A percentile compares a stretch with the other conserved stretches of the same genome.
phyloP scores from a whole-genome alignment of 2,888 invertebrate species.

The Drymonia ruficornis region DNA sequence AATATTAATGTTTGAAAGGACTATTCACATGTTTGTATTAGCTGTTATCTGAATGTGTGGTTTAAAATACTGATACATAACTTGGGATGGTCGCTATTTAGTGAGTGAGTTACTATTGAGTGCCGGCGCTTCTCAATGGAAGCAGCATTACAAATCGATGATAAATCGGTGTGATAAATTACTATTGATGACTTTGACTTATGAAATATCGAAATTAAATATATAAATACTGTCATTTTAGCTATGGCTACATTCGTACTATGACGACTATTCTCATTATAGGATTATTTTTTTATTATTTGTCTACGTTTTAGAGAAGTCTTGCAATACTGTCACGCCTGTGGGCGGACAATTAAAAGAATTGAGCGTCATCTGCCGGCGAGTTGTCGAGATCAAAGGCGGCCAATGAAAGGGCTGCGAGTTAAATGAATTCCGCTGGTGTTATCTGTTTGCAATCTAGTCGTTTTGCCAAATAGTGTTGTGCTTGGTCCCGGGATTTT shows the following conservation, averaged over 20 bases:
- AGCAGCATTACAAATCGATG: too few species aligned
- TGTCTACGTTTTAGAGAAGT: background rate
- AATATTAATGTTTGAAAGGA: background rate
- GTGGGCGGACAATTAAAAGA: background rate
- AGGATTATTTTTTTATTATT: background rate
- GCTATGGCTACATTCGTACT: too few species aligned
- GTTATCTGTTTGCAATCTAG: background rate
- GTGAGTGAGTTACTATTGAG: too few species aligned
- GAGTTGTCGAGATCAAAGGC: background rate
- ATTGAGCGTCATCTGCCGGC: background rate
- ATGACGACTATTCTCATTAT: too few species aligned
- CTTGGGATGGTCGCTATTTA: too few species aligned
- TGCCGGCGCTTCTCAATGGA: too few species aligned
- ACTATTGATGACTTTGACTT: too few species aligned
- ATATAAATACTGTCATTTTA: too few species aligned
- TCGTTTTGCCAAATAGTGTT: background rate
- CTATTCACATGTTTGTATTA: background rate
- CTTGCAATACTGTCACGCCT: background rate
- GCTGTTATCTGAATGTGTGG: background rate
- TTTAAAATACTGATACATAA: background rate
- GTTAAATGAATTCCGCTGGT: background rate
- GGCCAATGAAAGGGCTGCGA: background rate
- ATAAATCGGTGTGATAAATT: too few species aligned
- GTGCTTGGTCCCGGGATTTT: background rate
- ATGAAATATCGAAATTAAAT: too few species aligned